Evolutionary conservation across 64 coral and sea anemone species (phyloP).

Genomic region (Pocillopora damicornis): DNA sequence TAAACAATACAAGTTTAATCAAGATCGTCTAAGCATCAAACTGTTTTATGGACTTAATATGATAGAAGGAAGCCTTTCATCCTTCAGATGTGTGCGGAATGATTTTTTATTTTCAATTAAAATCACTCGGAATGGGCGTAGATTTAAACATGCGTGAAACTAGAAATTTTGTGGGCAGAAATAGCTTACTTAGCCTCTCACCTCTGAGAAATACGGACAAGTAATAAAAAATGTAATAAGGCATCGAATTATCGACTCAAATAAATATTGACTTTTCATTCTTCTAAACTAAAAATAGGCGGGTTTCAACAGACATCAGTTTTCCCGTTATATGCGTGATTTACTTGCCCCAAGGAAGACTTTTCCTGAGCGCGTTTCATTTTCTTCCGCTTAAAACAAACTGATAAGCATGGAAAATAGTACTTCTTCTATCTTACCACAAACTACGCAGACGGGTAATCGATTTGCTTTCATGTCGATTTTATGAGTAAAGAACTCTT

Average conservation of each 20-base stretch:
- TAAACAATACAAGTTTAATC: slow-evolving; percentile 35
- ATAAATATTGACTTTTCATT: slow-evolving; percentile 28
- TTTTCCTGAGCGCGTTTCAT: no score
- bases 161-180: background rate
- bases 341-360: background rate
- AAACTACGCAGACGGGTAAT: background rate
- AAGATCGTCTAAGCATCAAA: slow-evolving; percentile 7
- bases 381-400: background rate
- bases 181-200: background rate
- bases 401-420: background rate
- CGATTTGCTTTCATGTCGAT: slow-evolving; percentile 20
- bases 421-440: background rate
- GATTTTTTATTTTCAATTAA: background rate
- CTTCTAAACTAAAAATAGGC: slow-evolving; percentile 7
- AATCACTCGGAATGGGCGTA: background rate
- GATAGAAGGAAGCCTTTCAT: background rate
- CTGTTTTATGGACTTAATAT: background rate
- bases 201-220: background rate
- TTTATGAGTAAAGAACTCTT: slow-evolving; percentile 30
- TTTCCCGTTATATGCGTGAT: background rate
- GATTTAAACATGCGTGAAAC: background rate
- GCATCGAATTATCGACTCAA: background rate
- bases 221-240: background rate
- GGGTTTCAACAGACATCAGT: background rate
- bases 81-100: background rate